Evolutionary conservation across 2,888 invertebrate genomes (phyloP).

Genomic region (Apoda limacodes): DNA sequence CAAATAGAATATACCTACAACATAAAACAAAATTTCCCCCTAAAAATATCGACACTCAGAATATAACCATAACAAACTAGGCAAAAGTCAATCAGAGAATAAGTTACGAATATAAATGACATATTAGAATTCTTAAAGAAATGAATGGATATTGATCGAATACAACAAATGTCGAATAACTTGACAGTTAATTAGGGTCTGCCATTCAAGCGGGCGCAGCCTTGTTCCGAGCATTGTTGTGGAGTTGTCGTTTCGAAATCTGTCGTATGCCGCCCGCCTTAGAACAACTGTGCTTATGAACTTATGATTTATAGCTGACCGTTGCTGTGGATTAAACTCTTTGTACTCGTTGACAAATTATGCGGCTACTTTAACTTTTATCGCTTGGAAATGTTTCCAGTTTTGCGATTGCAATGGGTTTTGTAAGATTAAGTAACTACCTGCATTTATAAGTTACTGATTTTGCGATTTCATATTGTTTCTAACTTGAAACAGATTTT

Average conservation of each 20-base stretch:
- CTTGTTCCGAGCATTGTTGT: conserved; percentile 44
- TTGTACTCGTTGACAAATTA: conserved; percentile 59
- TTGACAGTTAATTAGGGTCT: conserved; percentile 64
- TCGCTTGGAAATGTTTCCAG: too few relatives aligned
- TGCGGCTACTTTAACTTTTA: conserved; percentile 47
- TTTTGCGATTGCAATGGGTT: too few relatives aligned
- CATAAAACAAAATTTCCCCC: too few relatives aligned
- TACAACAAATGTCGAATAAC: conserved; percentile 53
- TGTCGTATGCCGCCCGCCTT: conserved; percentile 39
- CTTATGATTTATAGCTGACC: conserved; percentile 50
- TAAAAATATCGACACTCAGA: too few relatives aligned
- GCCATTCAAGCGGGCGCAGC: conserved; percentile 42
- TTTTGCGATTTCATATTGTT: conserved; percentile 17
- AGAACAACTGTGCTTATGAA: conserved; percentile 46
- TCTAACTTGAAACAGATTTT: too few relatives aligned
- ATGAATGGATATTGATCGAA: conserved; percentile 29
- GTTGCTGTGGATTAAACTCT: conserved; percentile 42
- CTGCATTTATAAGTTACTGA: conserved; percentile 14
- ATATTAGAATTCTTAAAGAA: too few relatives aligned
- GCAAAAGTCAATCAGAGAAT: too few relatives aligned
- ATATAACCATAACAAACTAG: too few relatives aligned
- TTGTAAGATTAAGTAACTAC: too few relatives aligned
- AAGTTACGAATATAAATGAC: too few relatives aligned
- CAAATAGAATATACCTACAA: too few relatives aligned
- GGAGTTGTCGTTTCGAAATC: conserved; percentile 49